phyloP scores from a whole-genome alignment of 2,797 vertebrate genomes.

The Paedocypris micromegethes region DNA sequence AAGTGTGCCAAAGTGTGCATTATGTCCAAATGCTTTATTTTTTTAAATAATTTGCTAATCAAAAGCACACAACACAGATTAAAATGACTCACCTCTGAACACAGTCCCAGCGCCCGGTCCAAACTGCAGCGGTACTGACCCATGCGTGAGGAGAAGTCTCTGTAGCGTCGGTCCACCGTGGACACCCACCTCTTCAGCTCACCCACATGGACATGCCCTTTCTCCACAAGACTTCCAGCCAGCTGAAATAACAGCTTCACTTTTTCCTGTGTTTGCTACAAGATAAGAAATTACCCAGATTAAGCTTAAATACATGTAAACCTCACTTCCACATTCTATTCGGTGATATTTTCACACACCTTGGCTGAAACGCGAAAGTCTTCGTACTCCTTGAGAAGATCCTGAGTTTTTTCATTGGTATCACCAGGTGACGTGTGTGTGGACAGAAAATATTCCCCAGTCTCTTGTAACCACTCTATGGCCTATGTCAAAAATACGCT shows the following conservation, averaged over 20 bases:
- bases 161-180: constrained; percentile 88
- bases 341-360: constrained; percentile 56
- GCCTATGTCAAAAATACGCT: constrained; percentile 65
- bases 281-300: neutral
- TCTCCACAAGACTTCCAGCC: constrained; percentile 93
- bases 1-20: too few relatives aligned
- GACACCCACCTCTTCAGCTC: constrained; percentile 95
- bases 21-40: too few relatives aligned
- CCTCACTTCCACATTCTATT: neutral
- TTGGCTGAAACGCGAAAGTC: constrained; percentile 93
- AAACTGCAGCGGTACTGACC: constrained; percentile 87
- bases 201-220: constrained; percentile 87
- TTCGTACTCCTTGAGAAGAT: constrained; percentile 86
- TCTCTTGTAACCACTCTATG: constrained; percentile 95
- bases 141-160: constrained; percentile 94
- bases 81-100: constrained; percentile 75
- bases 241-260: constrained; percentile 94
- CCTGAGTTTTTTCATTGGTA: constrained; percentile 82
- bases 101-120: constrained; percentile 86
- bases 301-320: neutral
- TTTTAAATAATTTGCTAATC: too few relatives aligned
- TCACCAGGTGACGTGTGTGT: constrained; percentile 86
- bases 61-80: too few relatives aligned
- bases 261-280: constrained; percentile 94
- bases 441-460: constrained; percentile 90